These are phyloP conservation scores for Eupsilia transversa DNA, from an alignment of 2,888 invertebrate species.

Conservation along the genomic window DNA sequence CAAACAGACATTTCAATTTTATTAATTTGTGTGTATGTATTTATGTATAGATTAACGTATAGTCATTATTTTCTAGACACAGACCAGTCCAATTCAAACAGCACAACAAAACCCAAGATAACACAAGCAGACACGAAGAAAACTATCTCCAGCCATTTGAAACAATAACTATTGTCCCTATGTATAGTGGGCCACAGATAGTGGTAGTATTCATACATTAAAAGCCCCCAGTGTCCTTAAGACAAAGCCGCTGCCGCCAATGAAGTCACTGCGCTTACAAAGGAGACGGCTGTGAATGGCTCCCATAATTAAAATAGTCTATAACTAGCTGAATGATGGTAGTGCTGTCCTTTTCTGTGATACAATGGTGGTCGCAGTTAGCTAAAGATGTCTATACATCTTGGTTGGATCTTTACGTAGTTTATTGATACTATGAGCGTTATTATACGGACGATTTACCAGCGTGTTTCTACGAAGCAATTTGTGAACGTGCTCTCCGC, in stretches of 20 bases:
- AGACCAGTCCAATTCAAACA: background rate
- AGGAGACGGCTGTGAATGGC: slow-evolving; percentile 72
- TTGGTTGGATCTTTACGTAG: slow-evolving; percentile 2
- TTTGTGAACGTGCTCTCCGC: too few relatives aligned
- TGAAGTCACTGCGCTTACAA: slow-evolving; percentile 71
- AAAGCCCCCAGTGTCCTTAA: slow-evolving; percentile 73
- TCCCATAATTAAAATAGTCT: slow-evolving; percentile 74
- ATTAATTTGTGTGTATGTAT: too few relatives aligned
- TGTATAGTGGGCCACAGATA: slow-evolving; percentile 64
- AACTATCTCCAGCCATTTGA: slow-evolving; percentile 51
- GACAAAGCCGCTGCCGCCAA: slow-evolving; percentile 71
- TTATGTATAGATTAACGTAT: too few relatives aligned
- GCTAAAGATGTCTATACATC: slow-evolving; percentile 14
- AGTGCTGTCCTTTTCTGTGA: slow-evolving; percentile 47
- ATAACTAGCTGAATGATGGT: slow-evolving; percentile 42
- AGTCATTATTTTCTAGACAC: too few relatives aligned
- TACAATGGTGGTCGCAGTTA: slow-evolving; percentile 12
- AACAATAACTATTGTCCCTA: slow-evolving; percentile 68
- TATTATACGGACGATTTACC: too few relatives aligned
- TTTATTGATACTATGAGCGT: background rate
- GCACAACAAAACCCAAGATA: slow-evolving; percentile 36
- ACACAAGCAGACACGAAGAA: slow-evolving; percentile 40
- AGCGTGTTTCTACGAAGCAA: too few relatives aligned
- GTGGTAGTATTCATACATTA: slow-evolving; percentile 72
- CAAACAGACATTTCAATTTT: too few relatives aligned